Evolutionary conservation across 2,797 vertebrate genomes (phyloP).

Genomic region (Pseudocheirus occidentalis): DNA sequence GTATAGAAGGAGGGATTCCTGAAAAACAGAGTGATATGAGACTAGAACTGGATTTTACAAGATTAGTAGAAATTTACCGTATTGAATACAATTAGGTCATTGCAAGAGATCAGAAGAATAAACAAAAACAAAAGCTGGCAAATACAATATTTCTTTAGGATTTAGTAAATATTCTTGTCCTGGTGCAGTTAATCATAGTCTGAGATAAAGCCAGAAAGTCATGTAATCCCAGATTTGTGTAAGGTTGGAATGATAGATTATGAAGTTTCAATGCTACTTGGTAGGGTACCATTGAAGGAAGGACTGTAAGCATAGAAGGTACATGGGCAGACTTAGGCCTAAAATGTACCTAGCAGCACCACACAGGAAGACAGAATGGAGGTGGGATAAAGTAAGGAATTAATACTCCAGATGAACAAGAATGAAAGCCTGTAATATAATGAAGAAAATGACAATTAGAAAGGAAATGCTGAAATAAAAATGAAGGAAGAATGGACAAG

Average conservation of each 20-base stretch:
- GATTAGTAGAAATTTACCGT: not conserved
- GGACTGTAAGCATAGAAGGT: no score
- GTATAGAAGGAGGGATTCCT: not conserved
- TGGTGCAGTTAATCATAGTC: not conserved
- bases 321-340: no score
- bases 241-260: not conserved
- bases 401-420: no score
- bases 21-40: not conserved
- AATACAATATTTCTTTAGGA: not conserved
- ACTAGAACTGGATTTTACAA: not conserved
- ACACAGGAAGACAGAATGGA: no score
- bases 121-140: not conserved
- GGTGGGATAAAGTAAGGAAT: no score
- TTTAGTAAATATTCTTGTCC: not conserved
- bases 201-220: not conserved
- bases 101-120: not conserved
- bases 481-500: no score
- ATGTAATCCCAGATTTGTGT: not conserved
- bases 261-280: not conserved
- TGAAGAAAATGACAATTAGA: no score
- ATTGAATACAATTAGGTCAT: not conserved
- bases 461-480: no score
- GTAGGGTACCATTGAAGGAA: no score
- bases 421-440: no score
- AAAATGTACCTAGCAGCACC: no score